Evolutionary conservation across 2,113 vertebrate genomes (phyloP).

Genomic region (Silurus meridionalis): DNA sequence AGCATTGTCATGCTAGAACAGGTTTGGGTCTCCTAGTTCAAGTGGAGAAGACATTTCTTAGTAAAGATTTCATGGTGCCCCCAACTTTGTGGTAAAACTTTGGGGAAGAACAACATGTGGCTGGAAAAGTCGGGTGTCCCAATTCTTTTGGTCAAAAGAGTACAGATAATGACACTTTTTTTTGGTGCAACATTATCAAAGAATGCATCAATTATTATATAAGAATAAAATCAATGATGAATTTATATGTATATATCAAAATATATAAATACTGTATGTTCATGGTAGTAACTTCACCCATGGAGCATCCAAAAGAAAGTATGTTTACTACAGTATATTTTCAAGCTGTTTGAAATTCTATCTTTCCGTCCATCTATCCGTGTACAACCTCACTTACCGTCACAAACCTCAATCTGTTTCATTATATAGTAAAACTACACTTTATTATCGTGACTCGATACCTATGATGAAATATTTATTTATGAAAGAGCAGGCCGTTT

Average conservation of each 20-base stretch:
- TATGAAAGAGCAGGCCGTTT: neutral
- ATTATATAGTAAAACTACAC: neutral
- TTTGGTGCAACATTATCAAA: no score
- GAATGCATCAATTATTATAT: no score
- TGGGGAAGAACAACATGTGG: no score
- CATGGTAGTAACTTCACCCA: neutral
- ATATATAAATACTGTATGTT: neutral
- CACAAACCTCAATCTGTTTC: neutral
- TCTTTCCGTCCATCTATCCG: neutral
- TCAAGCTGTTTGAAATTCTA: neutral
- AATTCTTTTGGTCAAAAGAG: no score
- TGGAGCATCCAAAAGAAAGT: neutral
- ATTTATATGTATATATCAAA: neutral
- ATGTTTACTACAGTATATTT: neutral
- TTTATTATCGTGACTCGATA: neutral
- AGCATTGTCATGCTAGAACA: no score
- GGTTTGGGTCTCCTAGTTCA: no score
- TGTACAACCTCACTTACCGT: neutral
- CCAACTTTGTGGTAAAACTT: no score
- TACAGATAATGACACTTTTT: no score
- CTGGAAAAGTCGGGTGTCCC: no score
- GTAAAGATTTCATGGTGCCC: no score
- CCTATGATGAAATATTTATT: neutral
- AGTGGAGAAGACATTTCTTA: no score
- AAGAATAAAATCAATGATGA: neutral